Evolutionary conservation across 2,113 vertebrate genomes (phyloP).

Genomic region (Bufo bufo): DNA sequence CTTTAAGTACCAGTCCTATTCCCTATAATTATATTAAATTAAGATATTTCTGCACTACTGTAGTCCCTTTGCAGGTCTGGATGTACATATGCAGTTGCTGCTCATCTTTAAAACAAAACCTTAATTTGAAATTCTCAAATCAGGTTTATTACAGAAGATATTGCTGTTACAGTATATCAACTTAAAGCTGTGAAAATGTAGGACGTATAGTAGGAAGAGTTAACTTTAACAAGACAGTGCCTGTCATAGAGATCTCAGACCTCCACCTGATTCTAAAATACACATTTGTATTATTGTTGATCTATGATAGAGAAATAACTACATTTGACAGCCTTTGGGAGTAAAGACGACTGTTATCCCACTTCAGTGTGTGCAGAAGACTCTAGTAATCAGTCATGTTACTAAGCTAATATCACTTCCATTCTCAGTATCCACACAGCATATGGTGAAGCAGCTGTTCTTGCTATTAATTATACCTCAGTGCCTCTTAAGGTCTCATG

Average conservation of each 20-base stretch:
- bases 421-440: constrained; percentile 31
- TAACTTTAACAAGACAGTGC: neutral
- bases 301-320: constrained; percentile 21
- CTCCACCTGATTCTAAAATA: constrained; percentile 3
- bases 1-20: too few species aligned
- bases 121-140: too few species aligned
- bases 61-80: too few species aligned
- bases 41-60: too few species aligned
- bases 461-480: constrained; percentile 45
- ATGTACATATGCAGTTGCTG: too few species aligned
- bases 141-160: too few species aligned
- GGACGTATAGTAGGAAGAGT: neutral
- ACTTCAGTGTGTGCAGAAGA: neutral
- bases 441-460: constrained; percentile 47
- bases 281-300: constrained; percentile 13
- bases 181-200: too few species aligned
- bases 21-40: too few species aligned
- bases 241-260: neutral
- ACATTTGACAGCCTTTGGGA: constrained; percentile 30
- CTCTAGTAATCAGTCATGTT: constrained; percentile 51
- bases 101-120: too few species aligned
- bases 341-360: neutral
- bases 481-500: neutral
- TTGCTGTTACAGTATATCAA: too few species aligned
- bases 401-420: constrained; percentile 37